Percentiles rank a stretch among this genome's conserved stretches.
These are phyloP conservation scores for Ctenodactylus gundi DNA, from an alignment of 2,113 vertebrate genomes.

Conservation along the genomic window DNA sequence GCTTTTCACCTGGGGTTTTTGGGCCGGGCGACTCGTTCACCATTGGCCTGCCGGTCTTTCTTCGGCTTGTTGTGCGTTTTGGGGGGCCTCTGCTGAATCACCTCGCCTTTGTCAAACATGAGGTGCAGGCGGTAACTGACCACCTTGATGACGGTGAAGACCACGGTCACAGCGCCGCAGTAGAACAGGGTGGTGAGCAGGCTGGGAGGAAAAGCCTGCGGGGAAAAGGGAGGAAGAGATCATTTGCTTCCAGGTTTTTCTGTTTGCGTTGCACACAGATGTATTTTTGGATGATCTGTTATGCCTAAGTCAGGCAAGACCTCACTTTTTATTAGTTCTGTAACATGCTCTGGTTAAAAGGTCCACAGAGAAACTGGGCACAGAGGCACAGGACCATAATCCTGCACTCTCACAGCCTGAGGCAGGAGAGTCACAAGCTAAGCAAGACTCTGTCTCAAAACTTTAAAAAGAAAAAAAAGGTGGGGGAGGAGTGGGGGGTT, in stretches of 20 bases:
- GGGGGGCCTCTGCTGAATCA: slow-evolving; percentile 86
- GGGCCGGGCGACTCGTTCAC: slow-evolving; percentile 81
- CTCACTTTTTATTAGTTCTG: not conserved
- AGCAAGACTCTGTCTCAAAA: no score
- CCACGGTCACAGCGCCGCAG: slow-evolving; percentile 91
- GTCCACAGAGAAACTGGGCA: not conserved
- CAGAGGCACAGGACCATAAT: no score
- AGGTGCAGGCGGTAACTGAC: slow-evolving; percentile 95
- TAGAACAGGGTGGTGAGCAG: slow-evolving; percentile 92
- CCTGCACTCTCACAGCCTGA: no score
- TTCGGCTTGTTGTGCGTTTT: slow-evolving; percentile 84
- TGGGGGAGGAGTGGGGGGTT: no score
- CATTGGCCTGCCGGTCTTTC: slow-evolving; percentile 84
- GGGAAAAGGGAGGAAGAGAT: slow-evolving; percentile 55
- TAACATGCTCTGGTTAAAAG: not conserved
- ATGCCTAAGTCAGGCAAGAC: not conserved
- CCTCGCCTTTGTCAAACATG: slow-evolving; percentile 95
- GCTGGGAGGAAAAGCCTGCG: slow-evolving; percentile 93
- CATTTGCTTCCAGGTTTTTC: no score
- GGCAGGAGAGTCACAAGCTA: no score
- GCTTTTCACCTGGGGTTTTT: slow-evolving; percentile 84
- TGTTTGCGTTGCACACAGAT: not conserved
- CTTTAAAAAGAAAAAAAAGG: no score
- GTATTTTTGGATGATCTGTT: not conserved
- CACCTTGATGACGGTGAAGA: slow-evolving; percentile 94